Evolutionary conservation across 1,140 invertebrate genomes (phyloP).

Genomic region (Cataglyphis hispanica): DNA sequence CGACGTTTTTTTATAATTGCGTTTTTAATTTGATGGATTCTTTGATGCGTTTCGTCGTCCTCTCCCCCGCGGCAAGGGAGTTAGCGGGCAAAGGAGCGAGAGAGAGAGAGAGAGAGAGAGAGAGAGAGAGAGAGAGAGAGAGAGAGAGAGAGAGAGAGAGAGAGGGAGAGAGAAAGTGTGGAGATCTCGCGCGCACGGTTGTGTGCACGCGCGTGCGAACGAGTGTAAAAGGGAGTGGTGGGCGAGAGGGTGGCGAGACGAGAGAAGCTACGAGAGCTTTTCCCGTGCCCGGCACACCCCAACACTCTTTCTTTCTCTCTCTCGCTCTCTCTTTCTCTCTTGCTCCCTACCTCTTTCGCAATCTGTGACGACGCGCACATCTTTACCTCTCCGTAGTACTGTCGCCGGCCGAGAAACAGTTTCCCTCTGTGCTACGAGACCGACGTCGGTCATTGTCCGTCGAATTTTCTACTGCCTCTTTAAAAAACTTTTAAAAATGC

Average conservation of each 20-base stretch:
- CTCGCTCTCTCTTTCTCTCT: constrained; percentile 1
- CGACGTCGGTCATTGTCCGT: constrained; percentile 47
- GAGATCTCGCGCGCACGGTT: constrained; percentile 34
- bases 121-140: constrained; percentile 24
- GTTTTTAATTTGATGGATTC: constrained; percentile 85
- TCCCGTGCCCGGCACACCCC: constrained; percentile 62
- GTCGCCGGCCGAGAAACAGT: constrained; percentile 61
- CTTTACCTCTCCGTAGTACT: constrained; percentile 59
- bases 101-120: constrained; percentile 8
- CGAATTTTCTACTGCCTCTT: neutral
- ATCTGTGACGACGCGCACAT: constrained; percentile 67
- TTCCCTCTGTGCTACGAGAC: constrained; percentile 34
- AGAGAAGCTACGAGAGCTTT: constrained; percentile 66
- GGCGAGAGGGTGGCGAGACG: constrained; percentile 48
- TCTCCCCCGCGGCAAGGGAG: constrained; percentile 61
- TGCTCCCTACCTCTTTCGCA: constrained; percentile 43
- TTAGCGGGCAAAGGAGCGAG: constrained; percentile 61
- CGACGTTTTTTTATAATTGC: constrained; percentile 85
- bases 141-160: neutral
- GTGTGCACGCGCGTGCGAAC: constrained; percentile 38
- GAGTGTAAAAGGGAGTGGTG: constrained; percentile 52
- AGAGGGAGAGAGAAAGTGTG: neutral
- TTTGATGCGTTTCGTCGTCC: constrained; percentile 80
- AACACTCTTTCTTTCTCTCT: constrained; percentile 11
- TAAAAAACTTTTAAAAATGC: neutral